phyloP scores from a whole-genome alignment of 2,888 invertebrate species.

The Lasius platythorax region DNA sequence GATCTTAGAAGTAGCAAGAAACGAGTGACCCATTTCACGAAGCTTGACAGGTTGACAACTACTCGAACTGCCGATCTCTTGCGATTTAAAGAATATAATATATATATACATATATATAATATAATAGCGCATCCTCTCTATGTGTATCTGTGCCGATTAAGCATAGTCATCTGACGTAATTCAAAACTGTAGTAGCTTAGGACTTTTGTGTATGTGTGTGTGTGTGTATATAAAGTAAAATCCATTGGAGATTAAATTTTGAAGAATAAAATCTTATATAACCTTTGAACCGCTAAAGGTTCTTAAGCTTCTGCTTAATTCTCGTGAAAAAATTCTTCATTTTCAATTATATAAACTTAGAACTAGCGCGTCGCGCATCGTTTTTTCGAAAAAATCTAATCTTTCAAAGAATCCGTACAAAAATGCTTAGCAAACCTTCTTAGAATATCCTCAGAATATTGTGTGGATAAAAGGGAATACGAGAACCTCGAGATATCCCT shows the following conservation, averaged over 20 bases:
- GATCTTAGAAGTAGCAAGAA: conserved; percentile 13
- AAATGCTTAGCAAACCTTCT: not conserved
- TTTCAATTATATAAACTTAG: not conserved
- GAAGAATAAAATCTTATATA: not conserved
- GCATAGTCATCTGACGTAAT: not conserved
- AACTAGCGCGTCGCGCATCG: not conserved
- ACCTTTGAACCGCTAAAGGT: not conserved
- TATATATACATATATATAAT: not conserved
- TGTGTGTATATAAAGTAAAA: not conserved
- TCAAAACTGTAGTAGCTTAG: not conserved
- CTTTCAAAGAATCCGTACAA: not conserved
- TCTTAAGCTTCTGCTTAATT: not conserved
- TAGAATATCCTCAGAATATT: not conserved
- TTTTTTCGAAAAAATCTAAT: not conserved
- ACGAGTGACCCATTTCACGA: conserved; percentile 25
- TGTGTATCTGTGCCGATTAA: not conserved
- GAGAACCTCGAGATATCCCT: not conserved
- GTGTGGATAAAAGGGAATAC: not conserved
- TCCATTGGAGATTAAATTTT: not conserved
- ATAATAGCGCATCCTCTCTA: not conserved
- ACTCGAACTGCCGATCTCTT: conserved; percentile 44
- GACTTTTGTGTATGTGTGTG: not conserved
- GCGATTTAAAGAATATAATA: conserved; percentile 19
- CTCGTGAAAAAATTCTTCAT: not conserved
- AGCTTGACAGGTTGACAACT: conserved; percentile 34